phyloP scores from a whole-genome alignment of 2,113 vertebrate species.

The Zapus hudsonius region DNA sequence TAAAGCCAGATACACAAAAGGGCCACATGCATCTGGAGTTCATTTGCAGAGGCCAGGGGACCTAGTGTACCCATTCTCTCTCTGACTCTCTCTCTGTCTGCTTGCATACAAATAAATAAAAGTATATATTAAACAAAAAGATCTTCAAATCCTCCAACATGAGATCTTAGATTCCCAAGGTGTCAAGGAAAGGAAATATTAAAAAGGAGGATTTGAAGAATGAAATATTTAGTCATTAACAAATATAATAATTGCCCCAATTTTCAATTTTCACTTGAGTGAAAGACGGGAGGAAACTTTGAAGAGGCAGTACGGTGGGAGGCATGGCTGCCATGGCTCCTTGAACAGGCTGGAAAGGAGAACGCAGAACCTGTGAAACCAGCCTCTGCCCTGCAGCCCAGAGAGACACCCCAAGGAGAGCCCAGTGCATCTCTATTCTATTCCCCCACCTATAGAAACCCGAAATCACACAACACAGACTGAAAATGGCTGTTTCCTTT shows the following conservation, averaged over 20 bases:
- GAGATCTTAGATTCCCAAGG: not conserved
- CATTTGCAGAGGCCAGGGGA: too few species aligned
- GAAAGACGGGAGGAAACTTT: not conserved
- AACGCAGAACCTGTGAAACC: not conserved
- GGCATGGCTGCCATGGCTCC: not conserved
- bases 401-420: constrained; percentile 28
- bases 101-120: too few species aligned
- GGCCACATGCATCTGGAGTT: too few species aligned
- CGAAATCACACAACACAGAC: constrained; percentile 61
- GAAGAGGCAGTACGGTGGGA: accelerated
- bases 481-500: constrained; percentile 67
- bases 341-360: not conserved
- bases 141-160: not conserved
- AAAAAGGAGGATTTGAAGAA: not conserved
- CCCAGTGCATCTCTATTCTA: not conserved
- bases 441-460: constrained; percentile 50
- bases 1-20: too few species aligned
- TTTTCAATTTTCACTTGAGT: not conserved
- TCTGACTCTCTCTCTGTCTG: too few species aligned
- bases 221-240: not conserved
- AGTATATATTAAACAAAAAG: too few species aligned
- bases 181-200: not conserved
- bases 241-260: not conserved
- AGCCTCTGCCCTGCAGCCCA: constrained; percentile 51
- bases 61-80: too few species aligned